phyloP scores from a whole-genome alignment of 2,797 vertebrate genomes.

The Peromyscus melanophrys region DNA sequence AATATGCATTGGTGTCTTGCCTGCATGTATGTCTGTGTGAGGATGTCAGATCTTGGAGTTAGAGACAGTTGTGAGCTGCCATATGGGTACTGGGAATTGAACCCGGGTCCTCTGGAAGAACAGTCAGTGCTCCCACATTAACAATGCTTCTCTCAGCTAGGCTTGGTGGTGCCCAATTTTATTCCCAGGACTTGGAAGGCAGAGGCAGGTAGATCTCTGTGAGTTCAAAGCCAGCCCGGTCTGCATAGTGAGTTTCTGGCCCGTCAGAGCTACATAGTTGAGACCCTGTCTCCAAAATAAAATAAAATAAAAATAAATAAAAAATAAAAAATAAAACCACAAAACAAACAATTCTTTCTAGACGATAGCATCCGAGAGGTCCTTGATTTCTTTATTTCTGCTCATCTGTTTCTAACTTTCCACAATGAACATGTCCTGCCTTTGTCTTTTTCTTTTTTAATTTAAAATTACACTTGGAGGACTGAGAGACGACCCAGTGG shows the following conservation, averaged over 20 bases:
- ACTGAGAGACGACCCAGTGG: not conserved
- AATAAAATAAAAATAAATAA: not conserved
- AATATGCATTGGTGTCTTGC: too few species aligned
- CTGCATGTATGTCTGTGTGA: too few species aligned
- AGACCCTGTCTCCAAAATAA: not conserved
- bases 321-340: not conserved
- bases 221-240: not conserved
- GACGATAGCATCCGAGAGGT: not conserved
- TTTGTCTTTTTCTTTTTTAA: not conserved
- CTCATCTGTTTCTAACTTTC: slow-evolving; percentile 3
- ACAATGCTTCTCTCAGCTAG: not conserved
- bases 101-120: too few species aligned
- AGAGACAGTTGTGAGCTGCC: too few species aligned
- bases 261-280: not conserved
- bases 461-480: not conserved
- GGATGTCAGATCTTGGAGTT: too few species aligned
- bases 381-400: slow-evolving; percentile 26
- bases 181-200: not conserved
- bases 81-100: too few species aligned
- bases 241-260: not conserved
- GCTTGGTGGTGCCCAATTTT: not conserved
- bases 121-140: not conserved
- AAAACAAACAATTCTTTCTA: not conserved
- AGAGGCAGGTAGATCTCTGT: not conserved
- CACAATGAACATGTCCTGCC: not conserved